Percentiles rank a stretch among this genome's conserved stretches.
These are phyloP conservation scores for Amblyjoppa proteus DNA, from an alignment of 2,888 invertebrate genomes.

Conservation along the genomic window DNA sequence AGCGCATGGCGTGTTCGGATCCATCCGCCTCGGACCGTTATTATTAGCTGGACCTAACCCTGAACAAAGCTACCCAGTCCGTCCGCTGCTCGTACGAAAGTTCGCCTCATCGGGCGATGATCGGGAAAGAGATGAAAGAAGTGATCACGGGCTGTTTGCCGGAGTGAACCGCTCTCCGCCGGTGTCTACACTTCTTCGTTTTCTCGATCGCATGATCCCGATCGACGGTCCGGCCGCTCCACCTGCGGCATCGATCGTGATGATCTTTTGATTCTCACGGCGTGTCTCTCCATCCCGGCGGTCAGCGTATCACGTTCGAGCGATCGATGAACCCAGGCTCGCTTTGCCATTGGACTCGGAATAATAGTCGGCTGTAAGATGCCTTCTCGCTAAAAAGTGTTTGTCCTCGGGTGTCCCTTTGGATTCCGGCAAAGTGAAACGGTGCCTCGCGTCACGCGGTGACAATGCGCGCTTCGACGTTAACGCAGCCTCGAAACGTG, in stretches of 20 bases:
- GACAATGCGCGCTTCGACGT: constrained; percentile 29
- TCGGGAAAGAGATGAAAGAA: constrained; percentile 48
- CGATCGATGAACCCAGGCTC: constrained; percentile 52
- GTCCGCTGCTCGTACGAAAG: constrained; percentile 46
- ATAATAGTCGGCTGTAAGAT: constrained; percentile 28
- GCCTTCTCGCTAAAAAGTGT: constrained; percentile 2
- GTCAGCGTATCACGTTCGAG: constrained; percentile 62
- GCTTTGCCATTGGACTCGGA: constrained; percentile 18
- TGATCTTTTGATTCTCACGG: constrained; percentile 69
- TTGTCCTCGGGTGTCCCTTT: constrained; percentile 22
- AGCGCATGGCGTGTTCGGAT: constrained; percentile 44
- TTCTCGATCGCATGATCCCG: constrained; percentile 67
- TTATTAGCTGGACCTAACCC: constrained; percentile 22
- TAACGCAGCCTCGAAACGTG: constrained; percentile 49
- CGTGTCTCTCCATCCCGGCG: constrained; percentile 61
- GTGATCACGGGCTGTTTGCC: not conserved
- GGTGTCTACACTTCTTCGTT: constrained; percentile 36
- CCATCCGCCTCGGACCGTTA: constrained; percentile 63
- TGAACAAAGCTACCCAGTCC: constrained; percentile 42
- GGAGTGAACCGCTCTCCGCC: constrained; percentile 4
- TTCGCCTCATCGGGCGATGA: constrained; percentile 43
- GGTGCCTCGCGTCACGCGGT: not conserved
- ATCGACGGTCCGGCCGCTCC: constrained; percentile 69
- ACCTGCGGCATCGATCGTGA: constrained; percentile 69
- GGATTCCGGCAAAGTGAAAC: constrained; percentile 16